Percentiles rank a stretch among this genome's conserved stretches.
These are phyloP conservation scores for Dermolepida albohirtum DNA, from an alignment of 2,888 invertebrate species.

Conservation along the genomic window DNA sequence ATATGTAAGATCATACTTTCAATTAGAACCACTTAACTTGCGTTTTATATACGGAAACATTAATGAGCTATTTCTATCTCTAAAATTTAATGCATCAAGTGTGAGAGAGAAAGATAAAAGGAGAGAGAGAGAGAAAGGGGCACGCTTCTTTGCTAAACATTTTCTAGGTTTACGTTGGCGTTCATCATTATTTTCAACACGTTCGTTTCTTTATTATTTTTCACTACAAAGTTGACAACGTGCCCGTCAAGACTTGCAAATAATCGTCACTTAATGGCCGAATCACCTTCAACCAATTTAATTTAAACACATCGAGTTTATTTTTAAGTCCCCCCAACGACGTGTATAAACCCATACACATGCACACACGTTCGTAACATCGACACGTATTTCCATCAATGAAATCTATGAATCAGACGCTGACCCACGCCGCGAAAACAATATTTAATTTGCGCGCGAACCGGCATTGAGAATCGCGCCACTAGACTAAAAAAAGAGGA, in stretches of 20 bases:
- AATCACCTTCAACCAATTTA: neutral
- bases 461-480: neutral
- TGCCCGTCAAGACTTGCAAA: neutral
- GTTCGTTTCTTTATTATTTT: conserved; percentile 1
- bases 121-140: too few species aligned
- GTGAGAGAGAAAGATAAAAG: too few species aligned
- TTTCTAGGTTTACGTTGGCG: too few species aligned
- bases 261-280: conserved; percentile 6
- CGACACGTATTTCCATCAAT: conserved; percentile 33
- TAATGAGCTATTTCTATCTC: too few species aligned
- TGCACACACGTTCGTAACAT: conserved; percentile 1
- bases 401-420: conserved; percentile 29
- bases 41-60: too few species aligned
- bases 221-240: conserved; percentile 5
- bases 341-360: neutral
- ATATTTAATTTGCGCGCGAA: neutral
- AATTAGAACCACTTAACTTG: too few species aligned
- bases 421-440: neutral
- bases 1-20: too few species aligned
- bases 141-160: too few species aligned
- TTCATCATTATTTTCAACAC: neutral
- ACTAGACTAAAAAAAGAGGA: neutral
- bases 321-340: conserved; percentile 26
- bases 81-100: too few species aligned
- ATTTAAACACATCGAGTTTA: conserved; percentile 8